A percentile compares a stretch with the other conserved stretches of the same genome.
These are phyloP conservation scores for Microtus montanus DNA, from an alignment of 2,113 vertebrate species.

Conservation along the genomic window DNA sequence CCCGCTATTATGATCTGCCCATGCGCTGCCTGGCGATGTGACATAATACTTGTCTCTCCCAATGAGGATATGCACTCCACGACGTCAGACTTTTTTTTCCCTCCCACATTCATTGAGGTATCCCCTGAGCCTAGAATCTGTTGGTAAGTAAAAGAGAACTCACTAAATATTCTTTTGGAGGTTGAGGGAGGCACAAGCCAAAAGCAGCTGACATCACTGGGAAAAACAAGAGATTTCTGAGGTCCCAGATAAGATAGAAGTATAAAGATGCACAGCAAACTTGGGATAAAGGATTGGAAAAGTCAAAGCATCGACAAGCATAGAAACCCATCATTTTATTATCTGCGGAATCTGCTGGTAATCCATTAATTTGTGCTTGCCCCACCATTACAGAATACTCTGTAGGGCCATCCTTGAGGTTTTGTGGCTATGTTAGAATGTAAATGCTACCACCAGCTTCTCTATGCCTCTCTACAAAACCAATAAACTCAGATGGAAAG, in stretches of 20 bases:
- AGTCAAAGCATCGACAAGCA: conserved; percentile 20
- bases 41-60: not conserved
- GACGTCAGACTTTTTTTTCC: not conserved
- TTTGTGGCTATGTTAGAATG: not conserved
- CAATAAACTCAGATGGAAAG: conserved; percentile 38
- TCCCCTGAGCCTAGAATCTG: not conserved
- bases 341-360: not conserved
- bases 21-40: not conserved
- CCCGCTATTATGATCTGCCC: not conserved
- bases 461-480: not conserved
- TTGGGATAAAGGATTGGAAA: conserved; percentile 5
- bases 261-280: not conserved
- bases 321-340: not conserved
- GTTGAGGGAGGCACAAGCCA: conserved; percentile 8
- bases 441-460: not conserved
- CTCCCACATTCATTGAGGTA: not conserved
- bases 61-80: not conserved
- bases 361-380: not conserved
- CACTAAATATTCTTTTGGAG: conserved; percentile 34
- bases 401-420: not conserved
- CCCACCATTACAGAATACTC: not conserved
- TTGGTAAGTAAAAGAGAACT: conserved; percentile 44
- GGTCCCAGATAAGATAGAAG: conserved; percentile 12
- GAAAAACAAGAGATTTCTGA: conserved; percentile 7
- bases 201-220: conserved; percentile 1